Conservation (phyloP, 2,113 vertebrate genomes). For the Lepus americanus region DNA sequence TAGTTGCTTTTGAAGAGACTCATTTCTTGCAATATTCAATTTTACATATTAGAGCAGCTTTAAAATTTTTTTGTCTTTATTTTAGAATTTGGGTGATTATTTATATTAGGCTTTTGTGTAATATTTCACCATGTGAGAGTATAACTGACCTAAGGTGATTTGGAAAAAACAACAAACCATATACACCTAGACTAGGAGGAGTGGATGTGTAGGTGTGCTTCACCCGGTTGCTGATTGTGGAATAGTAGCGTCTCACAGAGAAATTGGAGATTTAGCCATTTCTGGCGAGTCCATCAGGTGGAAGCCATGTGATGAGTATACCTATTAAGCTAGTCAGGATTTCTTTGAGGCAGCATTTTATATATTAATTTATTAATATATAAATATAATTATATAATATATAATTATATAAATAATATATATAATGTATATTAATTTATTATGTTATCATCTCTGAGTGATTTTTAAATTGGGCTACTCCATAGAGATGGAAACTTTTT, state of each 20-base stretch:
- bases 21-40: conserved; percentile 14
- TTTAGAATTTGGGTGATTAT: neutral
- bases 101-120: neutral
- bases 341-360: conserved; percentile 32
- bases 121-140: neutral
- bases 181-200: neutral
- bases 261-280: neutral
- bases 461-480: conserved; percentile 15
- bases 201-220: neutral
- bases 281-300: neutral
- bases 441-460: conserved; percentile 24
- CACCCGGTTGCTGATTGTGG: neutral
- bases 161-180: neutral
- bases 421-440: conserved; percentile 7
- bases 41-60: neutral
- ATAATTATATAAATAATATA: neutral
- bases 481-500: neutral
- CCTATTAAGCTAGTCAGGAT: neutral
- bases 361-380: neutral
- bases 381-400: too few species aligned
- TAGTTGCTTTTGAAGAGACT: conserved; percentile 48
- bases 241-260: neutral
- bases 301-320: conserved; percentile 3
- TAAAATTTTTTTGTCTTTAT: neutral
- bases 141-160: neutral